Conservation (phyloP, 2,113 vertebrate genomes). For the Tretioscincus oriximinensis region DNA sequence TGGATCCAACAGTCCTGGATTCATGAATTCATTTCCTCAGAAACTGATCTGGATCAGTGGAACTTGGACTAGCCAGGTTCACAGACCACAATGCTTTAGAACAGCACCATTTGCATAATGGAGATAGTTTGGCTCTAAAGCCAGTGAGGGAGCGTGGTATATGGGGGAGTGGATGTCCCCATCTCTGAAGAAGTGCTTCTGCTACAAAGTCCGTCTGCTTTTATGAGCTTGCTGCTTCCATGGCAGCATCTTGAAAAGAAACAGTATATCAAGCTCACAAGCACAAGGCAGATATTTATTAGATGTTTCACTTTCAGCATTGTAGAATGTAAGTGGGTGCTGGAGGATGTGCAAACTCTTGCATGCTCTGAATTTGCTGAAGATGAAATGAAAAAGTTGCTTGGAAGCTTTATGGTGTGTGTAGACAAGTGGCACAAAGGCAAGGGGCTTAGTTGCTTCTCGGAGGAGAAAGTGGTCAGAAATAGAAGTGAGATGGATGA, state of each 20-base stretch:
- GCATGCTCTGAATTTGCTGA: constrained; percentile 67
- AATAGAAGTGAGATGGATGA: constrained; percentile 53
- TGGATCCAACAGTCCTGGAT: too few relatives aligned
- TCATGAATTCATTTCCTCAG: too few relatives aligned
- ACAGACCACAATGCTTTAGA: too few relatives aligned
- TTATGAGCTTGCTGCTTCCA: too few relatives aligned
- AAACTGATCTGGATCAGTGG: too few relatives aligned
- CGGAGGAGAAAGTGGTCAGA: constrained; percentile 47
- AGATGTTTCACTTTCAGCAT: constrained; percentile 41
- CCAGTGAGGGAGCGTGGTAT: too few relatives aligned
- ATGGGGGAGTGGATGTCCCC: too few relatives aligned
- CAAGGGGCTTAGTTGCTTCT: constrained; percentile 3
- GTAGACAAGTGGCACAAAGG: constrained; percentile 47
- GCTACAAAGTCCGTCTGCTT: too few relatives aligned
- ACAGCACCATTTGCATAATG: too few relatives aligned
- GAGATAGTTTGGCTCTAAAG: too few relatives aligned
- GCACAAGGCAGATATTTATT: constrained; percentile 61
- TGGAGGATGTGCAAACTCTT: constrained; percentile 64
- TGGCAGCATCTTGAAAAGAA: constrained; percentile 43
- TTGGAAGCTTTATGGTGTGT: constrained; percentile 70
- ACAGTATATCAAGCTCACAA: constrained; percentile 44
- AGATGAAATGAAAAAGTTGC: constrained; percentile 67
- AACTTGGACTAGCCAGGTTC: too few relatives aligned
- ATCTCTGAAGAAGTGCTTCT: too few relatives aligned
- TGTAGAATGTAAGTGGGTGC: constrained; percentile 52